Evolutionary conservation across 2,888 invertebrate species (phyloP), one percentile per base, ranked within the genome.

Genomic region (Thecocarcelia acutangulata): DNA sequence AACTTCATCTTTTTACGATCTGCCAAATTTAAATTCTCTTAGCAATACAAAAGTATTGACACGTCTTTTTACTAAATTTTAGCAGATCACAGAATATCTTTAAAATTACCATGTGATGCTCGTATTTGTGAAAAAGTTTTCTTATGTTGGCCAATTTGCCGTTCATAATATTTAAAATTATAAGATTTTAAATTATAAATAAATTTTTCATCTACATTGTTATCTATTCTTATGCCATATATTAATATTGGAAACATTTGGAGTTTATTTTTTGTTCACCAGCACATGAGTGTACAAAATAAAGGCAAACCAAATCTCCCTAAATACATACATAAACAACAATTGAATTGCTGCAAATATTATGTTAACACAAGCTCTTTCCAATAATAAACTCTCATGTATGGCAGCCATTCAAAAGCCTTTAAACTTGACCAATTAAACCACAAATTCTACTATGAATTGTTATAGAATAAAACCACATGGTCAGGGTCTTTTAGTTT

Each of bases 381-480:
- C 21, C n/a, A 50, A 21, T 33, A 74, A 56, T 58, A 56, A 13
- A 59, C 19, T 63, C 46, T 8, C 33, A 33, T 33, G 56, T 48
- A 48, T 59, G 68, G 44, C 70, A 58, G 28, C 19, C 56, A 70
- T 70, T 70, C 58, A 52, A 76, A 61, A 59, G 77, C 44, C 61
- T 33, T 74, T 78, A 74, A 82, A 82, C 73, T 77, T 81, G 77
- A 69, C 77, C 64, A 78, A 37, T 66, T 59, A 33, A 66, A 74
- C 77, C 82, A 63, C 81, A 77, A 74, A 80, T 66, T 69, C 69
- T 61, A 21, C 68, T 68, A 76, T 76, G 80, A 63, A 72, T 81
- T 63, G 68, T 24, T 44, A 59, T 59, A 24, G 64, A 44, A 58
- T 44, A 40, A 33, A 76, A 42, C 44, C 33, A 76, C 66, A 76